Evolutionary conservation across 1,140 invertebrate species (phyloP).

Genomic region (Caenorhabditis tropicalis): DNA sequence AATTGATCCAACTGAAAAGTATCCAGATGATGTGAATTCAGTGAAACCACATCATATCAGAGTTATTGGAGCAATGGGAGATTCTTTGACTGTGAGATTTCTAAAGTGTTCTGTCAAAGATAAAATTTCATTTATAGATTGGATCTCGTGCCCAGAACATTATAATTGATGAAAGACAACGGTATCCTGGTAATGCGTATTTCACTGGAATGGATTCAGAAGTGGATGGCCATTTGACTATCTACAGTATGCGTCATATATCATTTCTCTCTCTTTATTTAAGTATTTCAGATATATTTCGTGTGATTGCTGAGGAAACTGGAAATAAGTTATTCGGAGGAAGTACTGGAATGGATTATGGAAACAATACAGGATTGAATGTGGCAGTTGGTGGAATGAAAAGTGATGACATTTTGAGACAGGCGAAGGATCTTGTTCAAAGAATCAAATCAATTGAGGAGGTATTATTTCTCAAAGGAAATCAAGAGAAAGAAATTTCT

Average conservation of each 20-base stretch:
- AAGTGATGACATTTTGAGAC: constrained; percentile 15
- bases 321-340: constrained; percentile 12
- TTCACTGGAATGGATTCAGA: constrained; percentile 37
- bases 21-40: constrained; percentile 30
- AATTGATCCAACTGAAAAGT: not conserved
- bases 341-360: not conserved
- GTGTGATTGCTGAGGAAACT: constrained; percentile 10
- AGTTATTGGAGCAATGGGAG: constrained; percentile 43
- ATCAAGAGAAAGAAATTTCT: not conserved
- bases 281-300: constrained; percentile 34
- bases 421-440: constrained; percentile 10
- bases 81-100: constrained; percentile 37
- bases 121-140: not conserved
- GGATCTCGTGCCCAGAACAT: constrained; percentile 19
- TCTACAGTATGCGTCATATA: not conserved
- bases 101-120: not conserved
- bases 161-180: not conserved
- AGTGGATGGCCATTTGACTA: not conserved
- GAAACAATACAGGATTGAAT: constrained; percentile 21
- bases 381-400: constrained; percentile 49
- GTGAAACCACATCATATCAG: constrained; percentile 32
- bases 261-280: not conserved
- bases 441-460: not conserved
- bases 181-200: constrained; percentile 29
- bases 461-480: too few species aligned